Evolutionary conservation across 2,797 vertebrate genomes (phyloP).

Genomic region (Jordanella pulchra): DNA sequence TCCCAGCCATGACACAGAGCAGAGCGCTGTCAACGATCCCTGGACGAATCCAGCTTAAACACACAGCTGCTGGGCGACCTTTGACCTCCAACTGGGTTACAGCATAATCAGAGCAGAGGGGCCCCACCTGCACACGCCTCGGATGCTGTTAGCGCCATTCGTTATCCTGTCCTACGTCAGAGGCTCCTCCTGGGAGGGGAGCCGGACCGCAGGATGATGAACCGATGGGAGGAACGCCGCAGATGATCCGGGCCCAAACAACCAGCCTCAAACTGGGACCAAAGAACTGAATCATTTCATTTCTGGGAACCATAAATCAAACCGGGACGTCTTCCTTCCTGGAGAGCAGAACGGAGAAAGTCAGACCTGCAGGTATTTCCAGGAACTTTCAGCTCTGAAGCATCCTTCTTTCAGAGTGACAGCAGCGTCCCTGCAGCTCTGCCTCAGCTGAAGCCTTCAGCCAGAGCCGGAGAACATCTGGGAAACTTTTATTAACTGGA

Average conservation of each 20-base stretch:
- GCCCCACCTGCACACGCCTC: constrained; percentile 9
- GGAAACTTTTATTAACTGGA: not conserved
- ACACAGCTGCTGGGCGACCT: constrained; percentile 39
- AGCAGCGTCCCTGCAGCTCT: constrained; percentile 6
- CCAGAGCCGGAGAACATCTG: not conserved
- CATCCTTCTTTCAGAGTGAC: constrained; percentile 4
- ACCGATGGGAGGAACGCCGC: not conserved
- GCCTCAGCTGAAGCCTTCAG: not conserved
- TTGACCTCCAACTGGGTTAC: constrained; percentile 29
- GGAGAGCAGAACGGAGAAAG: constrained; percentile 20
- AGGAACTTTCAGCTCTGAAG: constrained; percentile 2
- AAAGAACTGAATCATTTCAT: not conserved
- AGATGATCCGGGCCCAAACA: not conserved
- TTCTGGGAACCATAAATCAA: constrained; percentile 11
- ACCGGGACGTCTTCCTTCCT: not conserved
- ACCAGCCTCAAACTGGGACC: not conserved
- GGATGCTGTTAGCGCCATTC: not conserved
- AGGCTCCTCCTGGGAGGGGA: constrained; percentile 7
- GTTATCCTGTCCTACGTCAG: constrained; percentile 13
- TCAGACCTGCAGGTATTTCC: constrained; percentile 38
- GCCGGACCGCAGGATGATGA: not conserved
- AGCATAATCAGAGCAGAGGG: constrained; percentile 17
- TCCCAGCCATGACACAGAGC: not conserved
- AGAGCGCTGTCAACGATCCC: constrained; percentile 3
- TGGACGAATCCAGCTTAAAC: constrained; percentile 19